Evolutionary conservation across 2,888 invertebrate species (phyloP).

Genomic region (Liopterus haemorrhoidalis): DNA sequence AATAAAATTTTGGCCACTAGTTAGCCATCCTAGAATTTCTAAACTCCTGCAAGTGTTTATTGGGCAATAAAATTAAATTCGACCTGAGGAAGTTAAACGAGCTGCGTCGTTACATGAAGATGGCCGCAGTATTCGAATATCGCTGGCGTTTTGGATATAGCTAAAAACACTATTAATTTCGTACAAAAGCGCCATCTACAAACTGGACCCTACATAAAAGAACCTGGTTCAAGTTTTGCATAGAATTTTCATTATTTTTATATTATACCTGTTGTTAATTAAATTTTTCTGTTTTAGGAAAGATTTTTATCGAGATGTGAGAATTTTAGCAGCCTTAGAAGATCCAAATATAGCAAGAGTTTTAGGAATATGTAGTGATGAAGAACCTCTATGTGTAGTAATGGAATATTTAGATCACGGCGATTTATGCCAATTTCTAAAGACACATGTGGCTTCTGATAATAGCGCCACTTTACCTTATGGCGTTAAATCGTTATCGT

Average conservation of each 20-base stretch:
- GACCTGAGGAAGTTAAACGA: no score
- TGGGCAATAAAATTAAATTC: no score
- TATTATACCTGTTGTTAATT: neutral
- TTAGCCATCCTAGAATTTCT: no score
- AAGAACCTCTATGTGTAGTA: constrained; percentile 73
- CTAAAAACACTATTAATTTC: no score
- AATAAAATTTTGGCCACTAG: neutral
- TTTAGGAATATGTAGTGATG: constrained; percentile 66
- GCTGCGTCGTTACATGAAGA: no score
- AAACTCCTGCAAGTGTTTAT: neutral
- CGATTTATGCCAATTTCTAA: constrained; percentile 75
- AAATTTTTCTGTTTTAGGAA: constrained; percentile 54
- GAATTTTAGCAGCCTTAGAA: constrained; percentile 75
- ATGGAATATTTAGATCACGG: constrained; percentile 80
- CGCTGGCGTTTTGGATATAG: no score
- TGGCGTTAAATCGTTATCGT: constrained; percentile 59
- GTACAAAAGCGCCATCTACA: no score
- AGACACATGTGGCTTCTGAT: constrained; percentile 61
- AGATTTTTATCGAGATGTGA: constrained; percentile 82
- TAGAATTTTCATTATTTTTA: no score
- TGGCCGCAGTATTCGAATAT: no score
- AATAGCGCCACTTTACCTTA: constrained; percentile 53
- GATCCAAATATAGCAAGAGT: constrained; percentile 72
- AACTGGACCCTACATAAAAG: no score
- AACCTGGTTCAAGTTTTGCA: no score